Conservation (phyloP, 2,797 vertebrate genomes). For the Dendrocincla fuliginosa region DNA sequence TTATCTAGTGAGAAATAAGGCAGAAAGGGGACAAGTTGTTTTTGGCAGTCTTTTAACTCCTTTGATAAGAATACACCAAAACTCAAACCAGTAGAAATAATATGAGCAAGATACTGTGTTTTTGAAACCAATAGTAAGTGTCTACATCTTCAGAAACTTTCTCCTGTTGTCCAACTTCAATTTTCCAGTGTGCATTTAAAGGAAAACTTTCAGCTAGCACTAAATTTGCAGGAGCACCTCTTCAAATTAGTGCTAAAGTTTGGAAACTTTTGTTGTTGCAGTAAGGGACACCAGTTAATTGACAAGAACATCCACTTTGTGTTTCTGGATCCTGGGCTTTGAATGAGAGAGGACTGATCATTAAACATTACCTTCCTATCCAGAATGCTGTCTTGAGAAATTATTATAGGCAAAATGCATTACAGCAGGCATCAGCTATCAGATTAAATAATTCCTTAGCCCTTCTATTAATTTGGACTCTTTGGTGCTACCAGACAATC, state of each 20-base stretch:
- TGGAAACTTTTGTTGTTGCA: slow-evolving; percentile 10
- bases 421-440: not conserved
- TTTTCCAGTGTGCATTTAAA: not conserved
- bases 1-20: not conserved
- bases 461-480: slow-evolving; percentile 34
- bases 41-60: not conserved
- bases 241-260: not conserved
- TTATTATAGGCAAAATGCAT: not conserved
- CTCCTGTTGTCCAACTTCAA: not conserved
- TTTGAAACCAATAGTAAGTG: not conserved
- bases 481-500: not conserved
- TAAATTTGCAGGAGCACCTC: not conserved
- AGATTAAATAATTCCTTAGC: slow-evolving; percentile 1
- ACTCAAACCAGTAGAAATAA: not conserved
- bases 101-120: fast-evolving
- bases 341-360: not conserved
- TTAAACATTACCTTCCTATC: not conserved
- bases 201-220: not conserved
- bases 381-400: not conserved
- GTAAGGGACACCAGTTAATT: not conserved
- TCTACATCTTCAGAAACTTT: not conserved
- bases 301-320: not conserved
- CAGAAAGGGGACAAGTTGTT: not conserved
- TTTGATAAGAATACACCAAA: not conserved
- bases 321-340: not conserved